Evolutionary conservation across 2,113 vertebrate genomes (phyloP).

Genomic region (Columba janthina): DNA sequence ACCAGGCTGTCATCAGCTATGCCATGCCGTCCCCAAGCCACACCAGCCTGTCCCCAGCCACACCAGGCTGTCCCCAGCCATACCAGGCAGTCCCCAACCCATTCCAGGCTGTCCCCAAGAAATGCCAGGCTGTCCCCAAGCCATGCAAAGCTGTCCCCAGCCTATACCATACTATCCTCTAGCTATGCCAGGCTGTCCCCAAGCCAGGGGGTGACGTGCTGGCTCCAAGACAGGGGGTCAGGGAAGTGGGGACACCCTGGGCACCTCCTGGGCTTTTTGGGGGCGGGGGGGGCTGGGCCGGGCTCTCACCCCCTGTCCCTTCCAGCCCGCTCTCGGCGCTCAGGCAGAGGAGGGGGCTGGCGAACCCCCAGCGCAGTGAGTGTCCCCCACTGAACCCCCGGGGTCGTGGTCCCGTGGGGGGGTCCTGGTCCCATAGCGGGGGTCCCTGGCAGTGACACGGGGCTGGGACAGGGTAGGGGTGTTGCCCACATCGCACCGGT

Average conservation of each 20-base stretch:
- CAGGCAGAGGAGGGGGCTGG: constrained; percentile 10
- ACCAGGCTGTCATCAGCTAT: no score
- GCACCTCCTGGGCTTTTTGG: no score
- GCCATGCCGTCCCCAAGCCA: no score
- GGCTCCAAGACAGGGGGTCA: no score
- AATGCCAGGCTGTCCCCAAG: no score
- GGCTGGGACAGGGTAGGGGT: background rate
- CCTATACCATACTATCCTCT: no score
- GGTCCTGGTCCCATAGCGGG: background rate
- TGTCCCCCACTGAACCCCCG: background rate
- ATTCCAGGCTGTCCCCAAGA: no score
- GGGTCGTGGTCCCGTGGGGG: background rate
- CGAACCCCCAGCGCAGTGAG: background rate
- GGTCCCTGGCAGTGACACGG: background rate
- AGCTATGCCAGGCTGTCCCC: no score
- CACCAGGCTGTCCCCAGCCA: no score
- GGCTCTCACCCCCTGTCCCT: background rate
- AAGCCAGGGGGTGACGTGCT: no score
- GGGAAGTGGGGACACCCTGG: background rate
- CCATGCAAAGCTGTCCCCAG: no score
- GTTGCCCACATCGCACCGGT: fast-evolving
- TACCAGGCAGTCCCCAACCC: no score
- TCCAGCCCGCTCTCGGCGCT: constrained; percentile 12
- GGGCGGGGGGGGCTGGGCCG: fast-evolving
- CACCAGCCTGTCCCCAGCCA: background rate